Conservation (phyloP, 2,888 invertebrate genomes). For the Panzeria rudis region DNA sequence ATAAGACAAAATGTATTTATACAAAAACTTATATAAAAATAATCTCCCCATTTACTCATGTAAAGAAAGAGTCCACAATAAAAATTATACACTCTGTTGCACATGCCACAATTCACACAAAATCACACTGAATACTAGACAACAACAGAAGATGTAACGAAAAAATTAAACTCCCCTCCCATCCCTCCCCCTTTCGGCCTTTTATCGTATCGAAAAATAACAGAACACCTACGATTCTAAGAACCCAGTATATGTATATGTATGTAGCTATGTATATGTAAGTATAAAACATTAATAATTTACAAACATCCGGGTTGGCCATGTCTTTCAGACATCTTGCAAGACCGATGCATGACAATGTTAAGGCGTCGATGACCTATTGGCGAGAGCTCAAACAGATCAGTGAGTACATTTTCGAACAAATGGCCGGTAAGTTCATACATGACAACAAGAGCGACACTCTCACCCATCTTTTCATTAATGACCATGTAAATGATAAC, state of each 20-base stretch:
- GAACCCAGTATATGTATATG: constrained; percentile 20
- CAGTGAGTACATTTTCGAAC: no score
- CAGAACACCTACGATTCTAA: constrained; percentile 60
- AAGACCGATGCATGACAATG: no score
- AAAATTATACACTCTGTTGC: constrained; percentile 76
- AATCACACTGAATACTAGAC: constrained; percentile 67
- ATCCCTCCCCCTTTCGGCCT: no score
- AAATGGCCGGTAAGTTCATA: no score
- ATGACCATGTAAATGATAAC: no score
- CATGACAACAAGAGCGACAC: no score
- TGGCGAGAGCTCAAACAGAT: no score
- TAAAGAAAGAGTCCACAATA: constrained; percentile 64
- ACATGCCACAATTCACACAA: constrained; percentile 76
- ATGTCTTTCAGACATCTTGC: no score
- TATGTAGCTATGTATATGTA: neutral
- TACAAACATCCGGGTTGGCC: no score
- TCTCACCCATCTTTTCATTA: no score
- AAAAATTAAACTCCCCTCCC: constrained; percentile 36
- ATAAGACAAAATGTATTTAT: constrained; percentile 15
- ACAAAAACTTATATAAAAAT: constrained; percentile 44
- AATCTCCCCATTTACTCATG: constrained; percentile 42
- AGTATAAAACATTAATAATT: constrained; percentile 41
- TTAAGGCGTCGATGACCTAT: no score
- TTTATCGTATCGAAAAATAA: constrained; percentile 22
- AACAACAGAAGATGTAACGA: constrained; percentile 45